These are phyloP conservation scores for Rhabdophis nuchalis DNA, from an alignment of 2,797 vertebrate species.

Conservation along the genomic window DNA sequence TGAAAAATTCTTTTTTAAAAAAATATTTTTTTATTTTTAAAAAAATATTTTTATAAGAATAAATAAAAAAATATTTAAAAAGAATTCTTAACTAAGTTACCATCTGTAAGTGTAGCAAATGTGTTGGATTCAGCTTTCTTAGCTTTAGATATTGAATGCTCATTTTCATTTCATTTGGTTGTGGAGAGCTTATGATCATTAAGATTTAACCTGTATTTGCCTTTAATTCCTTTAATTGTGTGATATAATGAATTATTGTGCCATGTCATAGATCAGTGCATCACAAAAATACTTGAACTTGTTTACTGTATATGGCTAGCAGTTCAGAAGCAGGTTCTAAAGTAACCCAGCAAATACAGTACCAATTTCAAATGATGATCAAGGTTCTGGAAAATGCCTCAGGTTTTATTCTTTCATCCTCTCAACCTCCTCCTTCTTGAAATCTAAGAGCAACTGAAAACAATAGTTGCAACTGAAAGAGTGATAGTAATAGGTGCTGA, in stretches of 20 bases:
- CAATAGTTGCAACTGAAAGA: background rate
- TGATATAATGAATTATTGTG: background rate
- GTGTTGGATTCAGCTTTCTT: background rate
- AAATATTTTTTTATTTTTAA: no score
- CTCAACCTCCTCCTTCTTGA: background rate
- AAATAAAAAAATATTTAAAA: no score
- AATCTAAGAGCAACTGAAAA: background rate
- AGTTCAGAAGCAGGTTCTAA: background rate
- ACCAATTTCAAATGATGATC: background rate
- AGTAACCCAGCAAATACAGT: background rate
- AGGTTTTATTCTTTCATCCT: background rate
- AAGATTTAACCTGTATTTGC: no score
- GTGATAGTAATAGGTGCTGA: background rate
- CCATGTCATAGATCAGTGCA: background rate
- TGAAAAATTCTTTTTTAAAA: no score
- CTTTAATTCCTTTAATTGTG: background rate
- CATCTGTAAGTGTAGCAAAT: background rate
- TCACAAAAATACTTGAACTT: background rate
- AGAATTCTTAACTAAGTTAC: background rate
- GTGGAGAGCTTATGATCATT: no score
- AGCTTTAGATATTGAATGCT: no score
- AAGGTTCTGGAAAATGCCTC: background rate
- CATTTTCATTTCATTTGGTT: background rate
- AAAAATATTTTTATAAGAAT: no score
- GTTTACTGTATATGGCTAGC: background rate